Base-by-base conservation (phyloP, 2,797 vertebrate genomes). In the Gymnoscopelus braueri region DNA sequence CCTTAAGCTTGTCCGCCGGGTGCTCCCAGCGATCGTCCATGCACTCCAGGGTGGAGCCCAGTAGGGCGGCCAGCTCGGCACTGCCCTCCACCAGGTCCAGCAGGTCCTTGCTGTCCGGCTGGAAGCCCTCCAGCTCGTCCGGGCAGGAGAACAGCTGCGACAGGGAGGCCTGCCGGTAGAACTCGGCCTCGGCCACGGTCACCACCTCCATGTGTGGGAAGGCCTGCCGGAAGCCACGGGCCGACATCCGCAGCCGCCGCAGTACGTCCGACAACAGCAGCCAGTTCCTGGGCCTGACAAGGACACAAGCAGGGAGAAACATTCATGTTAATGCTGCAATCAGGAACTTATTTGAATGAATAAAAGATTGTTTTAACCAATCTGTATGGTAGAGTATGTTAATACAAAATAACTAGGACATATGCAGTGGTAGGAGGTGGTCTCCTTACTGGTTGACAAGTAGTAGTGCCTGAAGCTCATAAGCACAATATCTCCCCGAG, bases 21-120 rank as follows among this genome's bases (percentile, higher is more conserved):
- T 83, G 87, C 39, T 91, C 91, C 91, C 92, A 91, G 82, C 82
- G 88, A 29, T 95, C 94, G 59, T 97, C 95, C 72, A 97, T 80
- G 91, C 95, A 97, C 91, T 97, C 95, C 77, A 97, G 82, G 3
- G 95, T 93, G 69, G 96, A 97, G 75, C 96, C 96, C n/a, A 98
- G 94, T 77, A 97, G 92, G 19, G 95, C 94, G 78, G 95, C 96
- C 74, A 98, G 94, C 88, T 98, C 96, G 0, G 90, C 94, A 5
- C 95, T 96, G 81, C 96, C 96, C 81, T 98, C 96, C 15, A 98
- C 96, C 87, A 98, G 93, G 84, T 98, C 96, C 83, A 98, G 86
- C 65, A 97, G 93, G 87, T 97, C 96, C 84, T 97, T 98, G 92
- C 96, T 96, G 91, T 97, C 96, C 0, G 96, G 93, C 61, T 95